These are phyloP conservation scores for Didymodactylos carnosus DNA, from an alignment of 2,888 invertebrate genomes.

Conservation along the genomic window DNA sequence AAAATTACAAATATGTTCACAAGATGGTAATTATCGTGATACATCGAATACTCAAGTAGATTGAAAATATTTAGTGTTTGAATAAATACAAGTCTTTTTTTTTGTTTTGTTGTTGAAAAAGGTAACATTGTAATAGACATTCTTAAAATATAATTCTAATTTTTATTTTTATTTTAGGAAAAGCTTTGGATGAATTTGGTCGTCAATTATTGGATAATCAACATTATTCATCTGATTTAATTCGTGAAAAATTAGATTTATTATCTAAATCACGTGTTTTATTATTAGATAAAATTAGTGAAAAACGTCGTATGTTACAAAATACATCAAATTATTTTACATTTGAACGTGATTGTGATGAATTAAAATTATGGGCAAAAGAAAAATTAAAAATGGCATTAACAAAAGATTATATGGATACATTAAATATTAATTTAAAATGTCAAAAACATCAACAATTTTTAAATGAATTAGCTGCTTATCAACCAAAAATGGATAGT, in stretches of 20 bases:
- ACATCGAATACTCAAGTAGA: constrained; percentile 81
- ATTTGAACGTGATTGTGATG: constrained; percentile 93
- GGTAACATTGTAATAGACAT: constrained; percentile 38
- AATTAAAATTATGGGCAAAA: constrained; percentile 95
- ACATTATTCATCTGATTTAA: constrained; percentile 94
- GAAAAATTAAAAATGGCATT: constrained; percentile 70
- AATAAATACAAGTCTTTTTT: not conserved
- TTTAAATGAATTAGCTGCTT: constrained; percentile 88
- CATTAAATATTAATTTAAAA: constrained; percentile 85
- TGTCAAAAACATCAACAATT: constrained; percentile 96
- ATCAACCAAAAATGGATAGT: constrained; percentile 80
- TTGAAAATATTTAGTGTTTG: constrained; percentile 12
- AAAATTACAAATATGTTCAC: constrained; percentile 60
- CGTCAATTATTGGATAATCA: constrained; percentile 88
- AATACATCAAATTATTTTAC: constrained; percentile 89
- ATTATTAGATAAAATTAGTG: constrained; percentile 66
- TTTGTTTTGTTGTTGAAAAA: constrained; percentile 50
- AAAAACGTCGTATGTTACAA: constrained; percentile 64
- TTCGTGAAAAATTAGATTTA: constrained; percentile 67
- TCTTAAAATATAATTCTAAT: not conserved
- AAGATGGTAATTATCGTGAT: constrained; percentile 92
- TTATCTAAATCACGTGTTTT: constrained; percentile 65
- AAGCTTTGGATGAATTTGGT: constrained; percentile 83
- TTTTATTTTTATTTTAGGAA: constrained; percentile 5
- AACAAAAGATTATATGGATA: constrained; percentile 49